Percentiles rank a stretch among this genome's conserved stretches.
phyloP scores from a whole-genome alignment of 2,113 vertebrate genomes.

The Cervus canadensis region DNA sequence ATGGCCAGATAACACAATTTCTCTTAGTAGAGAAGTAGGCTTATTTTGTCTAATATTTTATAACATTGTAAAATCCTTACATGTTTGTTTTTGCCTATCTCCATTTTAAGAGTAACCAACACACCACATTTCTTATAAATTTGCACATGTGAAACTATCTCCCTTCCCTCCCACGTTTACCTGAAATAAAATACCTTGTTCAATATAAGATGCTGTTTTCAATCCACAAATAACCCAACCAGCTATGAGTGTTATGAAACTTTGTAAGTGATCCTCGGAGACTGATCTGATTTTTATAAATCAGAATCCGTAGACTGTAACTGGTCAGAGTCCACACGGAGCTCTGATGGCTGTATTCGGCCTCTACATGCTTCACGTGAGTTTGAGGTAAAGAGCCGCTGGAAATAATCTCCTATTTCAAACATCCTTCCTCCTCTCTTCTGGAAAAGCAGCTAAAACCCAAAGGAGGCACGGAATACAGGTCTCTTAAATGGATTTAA shows the following conservation, averaged over 20 bases:
- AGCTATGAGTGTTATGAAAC: background rate
- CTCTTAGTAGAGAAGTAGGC: background rate
- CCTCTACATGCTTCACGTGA: accelerated
- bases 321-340: accelerated
- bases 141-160: background rate
- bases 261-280: background rate
- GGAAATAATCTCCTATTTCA: background rate
- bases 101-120: background rate
- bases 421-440: background rate
- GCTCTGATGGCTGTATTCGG: accelerated
- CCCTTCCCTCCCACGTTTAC: background rate
- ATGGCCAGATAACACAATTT: background rate
- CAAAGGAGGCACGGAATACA: no score
- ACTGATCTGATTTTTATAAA: background rate
- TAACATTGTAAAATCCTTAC: background rate
- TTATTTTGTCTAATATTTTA: background rate
- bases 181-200: background rate
- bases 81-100: background rate
- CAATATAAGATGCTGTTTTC: background rate
- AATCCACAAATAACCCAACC: background rate
- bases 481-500: background rate
- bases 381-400: background rate
- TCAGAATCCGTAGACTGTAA: background rate
- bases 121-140: background rate
- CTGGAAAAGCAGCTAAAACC: background rate